Evolutionary conservation across 2,797 vertebrate species (phyloP), one percentile per base, ranked within the genome.

Genomic region (Macroramphosus scolopax): DNA sequence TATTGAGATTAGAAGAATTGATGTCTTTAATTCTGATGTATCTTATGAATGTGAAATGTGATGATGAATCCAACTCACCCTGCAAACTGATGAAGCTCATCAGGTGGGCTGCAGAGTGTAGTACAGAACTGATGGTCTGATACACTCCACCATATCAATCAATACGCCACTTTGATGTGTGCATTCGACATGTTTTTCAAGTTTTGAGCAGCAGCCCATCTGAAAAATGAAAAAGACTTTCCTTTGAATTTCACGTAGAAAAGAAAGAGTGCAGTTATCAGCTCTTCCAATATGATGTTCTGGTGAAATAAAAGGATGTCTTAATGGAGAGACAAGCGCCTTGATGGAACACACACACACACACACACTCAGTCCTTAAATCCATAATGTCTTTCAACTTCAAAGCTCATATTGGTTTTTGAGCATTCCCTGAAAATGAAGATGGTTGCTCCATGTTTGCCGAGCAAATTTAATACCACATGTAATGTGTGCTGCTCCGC

Each of bases 381-480:
- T 75, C 88, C 80, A 88, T 89, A 83, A 89, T 75, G 52, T 63
- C 63, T 60, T 68, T 52, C 72, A 75, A 87, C 84, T 85, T 89
- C 83, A 89, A 89, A 88, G 84, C 75, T 63, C 12, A 56, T 85
- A 66, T 78, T 74, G 60, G 35, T 48, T 72, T 68, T 63, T 53
- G 38, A 58, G 61, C 50, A 44, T 68, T 77, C 54, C 25, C 62
- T 58, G 55, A 69, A 81, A 88, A 70, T 75, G 55, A 42, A 78
- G 46, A 73, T 53, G 58, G 52, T 54, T 69, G 46, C 56, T 67
- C 42, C 36, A 34, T 80, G 75, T 89, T 85, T 83, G 65, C 71
- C 26, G 60, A 83, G 65, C 50, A 85, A 78, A 82, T 85, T 31
- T 63, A 78, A 75, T 69, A 75, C 25, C 43, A 49, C 6, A 26